These are phyloP conservation scores for rabbit (Oryctolagus cuniculus) DNA, from an alignment of 2,113 vertebrate species.

Conservation along the genomic window mOryCun1.1 NC_091442.1:115673501-115674000, in stretches of 20 bases:
- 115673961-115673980: background rate
- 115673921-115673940: fast-evolving
- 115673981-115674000: background rate
- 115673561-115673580: background rate
- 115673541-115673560: background rate
- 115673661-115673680: background rate
- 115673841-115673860: constrained; percentile 92
- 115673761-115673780: constrained; percentile 98
- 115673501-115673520: fast-evolving
- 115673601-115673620: background rate
- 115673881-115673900: constrained; percentile 96
- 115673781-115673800: constrained; percentile 96
- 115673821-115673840: constrained; percentile 94
- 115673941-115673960: fast-evolving
- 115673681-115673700: background rate
- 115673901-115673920: background rate
- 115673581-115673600: background rate
- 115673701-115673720: background rate
- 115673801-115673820: constrained; percentile 95
- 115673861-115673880: constrained; percentile 95
- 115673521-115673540: background rate
- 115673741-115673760: constrained; percentile 68
- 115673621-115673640: background rate
- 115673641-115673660: background rate
- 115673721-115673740: background rate